Percentiles rank a stretch among this genome's conserved stretches.
phyloP scores from a whole-genome alignment of 2,797 vertebrate genomes.

The Siniperca undulata region DNA sequence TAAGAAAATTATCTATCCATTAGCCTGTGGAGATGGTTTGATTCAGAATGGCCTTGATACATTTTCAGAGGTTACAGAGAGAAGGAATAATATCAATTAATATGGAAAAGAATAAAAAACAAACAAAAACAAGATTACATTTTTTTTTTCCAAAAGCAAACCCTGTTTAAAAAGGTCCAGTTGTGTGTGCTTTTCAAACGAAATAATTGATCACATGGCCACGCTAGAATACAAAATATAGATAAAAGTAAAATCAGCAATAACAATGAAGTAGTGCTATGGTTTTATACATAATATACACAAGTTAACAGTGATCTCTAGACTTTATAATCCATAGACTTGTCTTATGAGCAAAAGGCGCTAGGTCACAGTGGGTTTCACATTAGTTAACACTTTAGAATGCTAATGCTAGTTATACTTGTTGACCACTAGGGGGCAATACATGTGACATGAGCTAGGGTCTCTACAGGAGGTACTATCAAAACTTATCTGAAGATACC shows the following conservation, averaged over 20 bases:
- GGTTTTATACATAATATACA: conserved; percentile 86
- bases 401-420: conserved; percentile 74
- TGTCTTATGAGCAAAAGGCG: conserved; percentile 74
- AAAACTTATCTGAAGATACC: conserved; percentile 45
- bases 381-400: conserved; percentile 72
- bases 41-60: conserved; percentile 58
- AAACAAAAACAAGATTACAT: background rate
- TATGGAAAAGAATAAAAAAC: conserved; percentile 49
- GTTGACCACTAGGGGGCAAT: conserved; percentile 61
- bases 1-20: conserved; percentile 44
- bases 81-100: conserved; percentile 43
- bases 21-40: conserved; percentile 44
- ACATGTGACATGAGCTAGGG: conserved; percentile 60
- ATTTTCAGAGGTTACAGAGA: conserved; percentile 64
- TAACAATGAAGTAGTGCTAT: conserved; percentile 80
- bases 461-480: conserved; percentile 67
- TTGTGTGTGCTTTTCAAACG: conserved; percentile 65
- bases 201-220: conserved; percentile 79
- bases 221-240: conserved; percentile 79
- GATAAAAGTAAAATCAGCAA: conserved; percentile 74
- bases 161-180: conserved; percentile 62
- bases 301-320: conserved; percentile 81
- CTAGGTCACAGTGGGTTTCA: conserved; percentile 82
- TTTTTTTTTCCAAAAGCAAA: conserved; percentile 59
- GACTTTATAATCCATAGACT: conserved; percentile 71